Evolutionary conservation across 2,797 vertebrate species (phyloP).

Genomic region (Centropyge bicolor): DNA sequence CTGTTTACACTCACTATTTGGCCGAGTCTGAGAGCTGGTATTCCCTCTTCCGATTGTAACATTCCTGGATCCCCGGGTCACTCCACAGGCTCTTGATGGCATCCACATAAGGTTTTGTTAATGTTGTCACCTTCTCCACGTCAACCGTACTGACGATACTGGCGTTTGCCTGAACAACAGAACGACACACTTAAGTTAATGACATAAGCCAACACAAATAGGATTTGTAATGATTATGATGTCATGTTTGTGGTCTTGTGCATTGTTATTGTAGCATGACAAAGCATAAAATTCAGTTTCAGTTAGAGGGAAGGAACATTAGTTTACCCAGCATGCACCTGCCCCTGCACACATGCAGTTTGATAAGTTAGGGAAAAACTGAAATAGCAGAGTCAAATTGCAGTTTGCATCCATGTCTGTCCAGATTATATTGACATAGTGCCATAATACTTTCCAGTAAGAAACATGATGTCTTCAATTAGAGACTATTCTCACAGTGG

Average conservation of each 20-base stretch:
- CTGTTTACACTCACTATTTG: slow-evolving; percentile 93
- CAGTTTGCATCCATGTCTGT: too few species aligned
- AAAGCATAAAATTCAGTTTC: neutral
- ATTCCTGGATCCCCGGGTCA: slow-evolving; percentile 95
- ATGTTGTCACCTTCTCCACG: slow-evolving; percentile 90
- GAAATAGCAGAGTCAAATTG: too few species aligned
- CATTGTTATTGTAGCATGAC: neutral
- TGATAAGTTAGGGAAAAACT: neutral
- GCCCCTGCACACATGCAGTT: neutral
- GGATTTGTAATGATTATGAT: neutral
- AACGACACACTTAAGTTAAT: neutral
- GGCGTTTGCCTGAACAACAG: slow-evolving; percentile 88
- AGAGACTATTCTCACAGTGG: too few species aligned
- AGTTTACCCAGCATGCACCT: neutral
- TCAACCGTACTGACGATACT: slow-evolving; percentile 89
- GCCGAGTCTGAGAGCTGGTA: slow-evolving; percentile 97
- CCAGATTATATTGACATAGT: too few species aligned
- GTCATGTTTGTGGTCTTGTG: neutral
- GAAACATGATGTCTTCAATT: too few species aligned
- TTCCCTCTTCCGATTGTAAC: slow-evolving; percentile 94
- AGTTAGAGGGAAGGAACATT: neutral
- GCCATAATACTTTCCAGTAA: too few species aligned
- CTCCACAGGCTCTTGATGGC: slow-evolving; percentile 96
- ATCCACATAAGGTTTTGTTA: slow-evolving; percentile 90
- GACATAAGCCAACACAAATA: neutral